Percentiles rank a stretch among this genome's conserved stretches.
Evolutionary conservation across 2,888 invertebrate species (phyloP).

Genomic region (Diaperis boleti): DNA sequence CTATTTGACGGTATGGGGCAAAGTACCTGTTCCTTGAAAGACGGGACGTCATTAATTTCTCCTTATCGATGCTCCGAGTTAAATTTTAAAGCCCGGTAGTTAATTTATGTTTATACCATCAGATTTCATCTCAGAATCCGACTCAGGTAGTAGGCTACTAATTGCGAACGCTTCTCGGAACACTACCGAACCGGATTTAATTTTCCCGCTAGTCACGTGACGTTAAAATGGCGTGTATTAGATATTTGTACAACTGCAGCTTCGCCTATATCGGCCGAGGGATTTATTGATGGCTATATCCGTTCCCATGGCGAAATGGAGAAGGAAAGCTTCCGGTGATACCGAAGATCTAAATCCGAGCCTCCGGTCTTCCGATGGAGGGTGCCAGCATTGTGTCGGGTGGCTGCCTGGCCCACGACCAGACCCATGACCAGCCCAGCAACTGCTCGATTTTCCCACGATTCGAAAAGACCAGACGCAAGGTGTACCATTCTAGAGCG

Average conservation of each 20-base stretch:
- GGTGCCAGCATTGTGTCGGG: conserved; percentile 52
- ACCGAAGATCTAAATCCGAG: conserved; percentile 37
- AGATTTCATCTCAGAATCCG: conserved; percentile 47
- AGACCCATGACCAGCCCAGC: conserved; percentile 47
- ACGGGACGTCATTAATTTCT: conserved; percentile 53
- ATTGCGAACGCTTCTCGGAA: conserved; percentile 46
- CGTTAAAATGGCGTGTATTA: conserved; percentile 9
- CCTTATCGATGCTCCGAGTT: conserved; percentile 49
- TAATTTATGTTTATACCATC: conserved; percentile 49
- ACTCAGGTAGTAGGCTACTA: conserved; percentile 47
- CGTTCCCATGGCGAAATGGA: conserved; percentile 39
- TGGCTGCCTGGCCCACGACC: conserved; percentile 52
- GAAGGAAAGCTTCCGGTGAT: conserved; percentile 39
- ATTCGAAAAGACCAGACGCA: conserved; percentile 50
- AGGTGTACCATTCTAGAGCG: conserved; percentile 50
- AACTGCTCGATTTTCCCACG: conserved; percentile 55
- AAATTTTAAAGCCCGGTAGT: conserved; percentile 55
- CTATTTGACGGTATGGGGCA: conserved; percentile 44
- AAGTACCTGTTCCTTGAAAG: conserved; percentile 45
- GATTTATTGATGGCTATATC: conserved; percentile 29
- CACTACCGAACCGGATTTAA: conserved; percentile 23
- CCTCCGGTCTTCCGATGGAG: conserved; percentile 41
- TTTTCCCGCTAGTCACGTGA: conserved; percentile 30
- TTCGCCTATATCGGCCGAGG: no score
- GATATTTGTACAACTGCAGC: conserved; percentile 19